A percentile compares a stretch with the other conserved stretches of the same genome.
Conservation (phyloP, 2,888 invertebrate species). For the Galerucella pusilla region DNA sequence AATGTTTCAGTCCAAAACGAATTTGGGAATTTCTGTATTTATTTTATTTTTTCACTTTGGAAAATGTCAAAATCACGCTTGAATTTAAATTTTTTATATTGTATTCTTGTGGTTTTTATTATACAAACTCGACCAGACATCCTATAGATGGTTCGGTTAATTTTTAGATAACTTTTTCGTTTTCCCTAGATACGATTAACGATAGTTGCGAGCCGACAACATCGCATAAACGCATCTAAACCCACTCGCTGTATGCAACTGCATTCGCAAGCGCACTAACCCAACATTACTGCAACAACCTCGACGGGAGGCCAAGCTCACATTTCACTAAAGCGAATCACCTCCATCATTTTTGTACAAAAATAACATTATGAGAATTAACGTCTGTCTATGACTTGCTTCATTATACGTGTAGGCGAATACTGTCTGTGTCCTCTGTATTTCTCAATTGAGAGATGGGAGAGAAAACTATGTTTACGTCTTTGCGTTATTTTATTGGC, state of each 20-base stretch:
- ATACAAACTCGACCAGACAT: no score
- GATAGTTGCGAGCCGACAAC: conserved; percentile 11
- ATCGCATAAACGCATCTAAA: conserved; percentile 12
- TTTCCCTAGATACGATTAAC: not conserved
- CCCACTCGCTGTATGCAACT: conserved; percentile 14
- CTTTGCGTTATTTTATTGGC: no score
- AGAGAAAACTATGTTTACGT: not conserved
- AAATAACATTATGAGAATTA: conserved; percentile 17
- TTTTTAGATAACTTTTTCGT: not conserved
- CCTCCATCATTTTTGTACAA: conserved; percentile 15
- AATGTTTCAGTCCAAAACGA: no score
- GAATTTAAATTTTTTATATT: no score
- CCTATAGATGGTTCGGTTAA: not conserved
- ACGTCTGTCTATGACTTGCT: not conserved
- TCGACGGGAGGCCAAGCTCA: conserved; percentile 12
- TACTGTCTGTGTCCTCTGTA: not conserved
- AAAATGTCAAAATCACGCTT: no score
- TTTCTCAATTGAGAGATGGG: not conserved
- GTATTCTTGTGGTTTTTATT: no score
- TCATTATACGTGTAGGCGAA: conserved; percentile 22
- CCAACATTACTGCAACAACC: conserved; percentile 21
- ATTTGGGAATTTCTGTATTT: no score
- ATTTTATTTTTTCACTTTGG: no score
- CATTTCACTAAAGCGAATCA: conserved; percentile 6
- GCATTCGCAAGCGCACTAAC: conserved; percentile 18